phyloP scores from a whole-genome alignment of 1,140 invertebrate species.

The Thalassaphorura encarpata region DNA sequence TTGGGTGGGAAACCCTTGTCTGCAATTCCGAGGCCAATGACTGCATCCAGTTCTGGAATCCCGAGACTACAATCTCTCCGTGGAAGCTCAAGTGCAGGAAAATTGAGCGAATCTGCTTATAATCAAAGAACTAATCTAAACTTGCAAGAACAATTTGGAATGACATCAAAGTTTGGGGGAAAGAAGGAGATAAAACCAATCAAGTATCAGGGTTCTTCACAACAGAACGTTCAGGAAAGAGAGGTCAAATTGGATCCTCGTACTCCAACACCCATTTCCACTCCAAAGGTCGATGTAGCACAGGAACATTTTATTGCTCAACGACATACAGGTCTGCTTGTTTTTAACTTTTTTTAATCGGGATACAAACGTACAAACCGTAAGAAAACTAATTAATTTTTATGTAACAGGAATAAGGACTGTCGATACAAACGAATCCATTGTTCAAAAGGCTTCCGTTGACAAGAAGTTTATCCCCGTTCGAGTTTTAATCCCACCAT shows the following conservation, averaged over 20 bases:
- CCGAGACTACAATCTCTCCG: not conserved
- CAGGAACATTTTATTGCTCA: not conserved
- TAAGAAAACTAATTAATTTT: not conserved
- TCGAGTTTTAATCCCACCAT: too few relatives aligned
- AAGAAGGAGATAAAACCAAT: not conserved
- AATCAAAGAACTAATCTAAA: not conserved
- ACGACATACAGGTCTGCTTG: not conserved
- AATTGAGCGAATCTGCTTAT: not conserved
- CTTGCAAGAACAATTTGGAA: not conserved
- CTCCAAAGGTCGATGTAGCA: too few relatives aligned
- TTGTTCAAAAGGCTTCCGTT: not conserved
- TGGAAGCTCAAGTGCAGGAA: not conserved
- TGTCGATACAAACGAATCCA: not conserved
- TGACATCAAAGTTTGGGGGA: not conserved
- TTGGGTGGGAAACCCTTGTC: too few relatives aligned
- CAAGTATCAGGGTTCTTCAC: not conserved
- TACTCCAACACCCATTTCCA: too few relatives aligned
- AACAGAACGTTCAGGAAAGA: not conserved
- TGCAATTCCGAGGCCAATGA: not conserved
- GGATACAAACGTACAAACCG: not conserved
- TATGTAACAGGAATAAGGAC: not conserved
- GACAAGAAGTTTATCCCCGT: not conserved
- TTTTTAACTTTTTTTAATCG: not conserved
- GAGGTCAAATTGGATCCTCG: not conserved
- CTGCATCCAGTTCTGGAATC: not conserved